These are phyloP conservation scores for Periophthalmus magnuspinnatus DNA, from an alignment of 2,797 vertebrate genomes.

Conservation along the genomic window DNA sequence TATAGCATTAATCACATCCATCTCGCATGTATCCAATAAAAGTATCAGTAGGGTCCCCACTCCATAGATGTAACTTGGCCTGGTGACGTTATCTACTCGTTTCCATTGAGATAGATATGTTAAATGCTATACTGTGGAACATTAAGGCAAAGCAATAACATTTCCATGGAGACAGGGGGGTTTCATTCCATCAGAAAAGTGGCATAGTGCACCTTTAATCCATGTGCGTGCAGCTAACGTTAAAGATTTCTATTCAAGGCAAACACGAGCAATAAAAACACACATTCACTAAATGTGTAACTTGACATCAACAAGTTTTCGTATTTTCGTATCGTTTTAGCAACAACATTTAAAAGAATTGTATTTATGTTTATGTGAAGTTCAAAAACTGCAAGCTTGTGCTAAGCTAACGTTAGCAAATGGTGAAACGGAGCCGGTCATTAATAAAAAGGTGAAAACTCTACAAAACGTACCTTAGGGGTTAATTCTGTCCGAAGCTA, in stretches of 20 bases:
- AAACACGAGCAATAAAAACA: background rate
- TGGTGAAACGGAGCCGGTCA: background rate
- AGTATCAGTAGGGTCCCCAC: too few relatives aligned
- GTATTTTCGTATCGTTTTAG: background rate
- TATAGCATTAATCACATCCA: too few relatives aligned
- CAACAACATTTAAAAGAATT: background rate
- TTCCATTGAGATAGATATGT: too few relatives aligned
- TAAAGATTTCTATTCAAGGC: background rate
- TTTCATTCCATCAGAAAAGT: background rate
- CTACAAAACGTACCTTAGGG: conserved; percentile 45
- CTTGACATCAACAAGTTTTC: background rate
- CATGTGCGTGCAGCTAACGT: background rate
- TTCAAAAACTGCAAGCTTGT: background rate
- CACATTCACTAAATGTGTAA: background rate
- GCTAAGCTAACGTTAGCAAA: conserved; percentile 40
- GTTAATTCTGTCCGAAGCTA: conserved; percentile 5
- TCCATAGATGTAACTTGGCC: too few relatives aligned
- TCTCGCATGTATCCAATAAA: too few relatives aligned
- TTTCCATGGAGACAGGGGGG: too few relatives aligned
- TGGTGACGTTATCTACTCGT: too few relatives aligned
- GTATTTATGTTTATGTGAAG: background rate
- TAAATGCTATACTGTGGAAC: too few relatives aligned
- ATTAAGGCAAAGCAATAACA: too few relatives aligned
- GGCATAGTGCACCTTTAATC: background rate
- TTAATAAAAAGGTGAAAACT: background rate